Evolutionary conservation across 2,888 invertebrate species (phyloP), one percentile per base, ranked within the genome.

Genomic region (Petrolisthes cinctipes): DNA sequence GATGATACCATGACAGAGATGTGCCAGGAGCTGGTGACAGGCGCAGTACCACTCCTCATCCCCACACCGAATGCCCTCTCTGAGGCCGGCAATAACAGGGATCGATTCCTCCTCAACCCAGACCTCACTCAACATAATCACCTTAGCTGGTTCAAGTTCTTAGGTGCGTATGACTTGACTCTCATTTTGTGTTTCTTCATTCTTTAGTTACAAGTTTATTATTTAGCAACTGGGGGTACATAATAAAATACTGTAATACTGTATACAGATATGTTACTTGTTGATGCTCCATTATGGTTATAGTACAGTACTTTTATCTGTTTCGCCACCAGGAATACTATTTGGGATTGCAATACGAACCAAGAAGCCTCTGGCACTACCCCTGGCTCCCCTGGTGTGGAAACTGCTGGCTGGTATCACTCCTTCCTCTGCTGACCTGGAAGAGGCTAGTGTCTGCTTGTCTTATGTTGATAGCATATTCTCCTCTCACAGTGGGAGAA

Each of bases 1-100:
- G 95, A 95, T 92, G 95, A 95, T 91, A 95, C 95, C 4, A 95
- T 95, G 76, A 95, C 95, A 0, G 95, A 95, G 92, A 95, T 95
- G 94, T 95, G 95, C 91, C 93, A 94, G 92, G 95, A 95, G 92
- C 93, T 95, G 57, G 94, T 94, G 68, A 93, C 93, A 57, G 94
- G 94, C 3, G 92, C 93, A 1, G 94, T 95, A 4, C 94, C 95
- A 5, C 92, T 95, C 14, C 92, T 95, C 23, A 93, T 95, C 51
- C 94, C 94, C 0, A 95, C 95, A 1, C 95, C 95, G 0, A 95
- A 95, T 92, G 94, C 94, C 23, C 92, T 93, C 5, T 94, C 94
- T 91, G 95, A 95, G 89, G 94, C 94, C 80, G 95, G 95, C 5
- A 95, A 94, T 92, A 95, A 95, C 91, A 92, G 94, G 87, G 95